Percentiles rank a stretch among this genome's conserved stretches.
Conservation (phyloP, 2,113 vertebrate genomes). For the Amia ocellicauda region DNA sequence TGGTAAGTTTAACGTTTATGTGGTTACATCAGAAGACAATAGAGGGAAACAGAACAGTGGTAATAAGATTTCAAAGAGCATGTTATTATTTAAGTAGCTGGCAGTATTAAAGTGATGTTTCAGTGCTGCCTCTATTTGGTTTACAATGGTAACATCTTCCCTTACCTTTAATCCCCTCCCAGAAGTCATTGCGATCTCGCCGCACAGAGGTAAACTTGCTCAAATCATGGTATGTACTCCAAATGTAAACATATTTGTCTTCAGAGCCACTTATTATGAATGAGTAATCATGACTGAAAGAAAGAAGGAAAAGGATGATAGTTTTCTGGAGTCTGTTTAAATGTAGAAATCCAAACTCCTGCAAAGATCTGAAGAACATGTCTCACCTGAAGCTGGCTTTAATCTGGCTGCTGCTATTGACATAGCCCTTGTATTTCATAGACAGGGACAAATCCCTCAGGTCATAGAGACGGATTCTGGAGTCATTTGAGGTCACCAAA, state of each 20-base stretch:
- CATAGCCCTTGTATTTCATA: constrained; percentile 98
- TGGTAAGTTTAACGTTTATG: no score
- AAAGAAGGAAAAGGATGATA: constrained; percentile 17
- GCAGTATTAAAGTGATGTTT: no score
- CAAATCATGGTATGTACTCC: constrained; percentile 97
- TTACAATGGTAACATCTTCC: no score
- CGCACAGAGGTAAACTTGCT: constrained; percentile 97
- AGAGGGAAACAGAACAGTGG: no score
- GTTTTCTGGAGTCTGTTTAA: not conserved
- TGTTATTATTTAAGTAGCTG: no score
- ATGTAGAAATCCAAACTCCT: not conserved
- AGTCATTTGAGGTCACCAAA: constrained; percentile 96
- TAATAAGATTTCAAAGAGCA: no score
- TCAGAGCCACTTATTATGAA: constrained; percentile 97
- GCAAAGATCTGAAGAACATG: not conserved
- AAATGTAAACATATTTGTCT: constrained; percentile 96
- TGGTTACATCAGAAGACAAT: no score
- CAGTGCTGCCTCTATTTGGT: no score
- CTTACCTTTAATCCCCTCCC: constrained; percentile 98
- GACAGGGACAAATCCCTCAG: constrained; percentile 93
- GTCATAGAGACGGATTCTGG: constrained; percentile 92
- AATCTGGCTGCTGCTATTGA: constrained; percentile 98
- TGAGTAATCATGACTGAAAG: constrained; percentile 88
- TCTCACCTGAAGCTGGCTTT: constrained; percentile 98
- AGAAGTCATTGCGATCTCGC: constrained; percentile 97